Percentiles rank a stretch among this genome's conserved stretches.
Conservation (phyloP, 2,888 invertebrate genomes). For the Microplitis deprimator region DNA sequence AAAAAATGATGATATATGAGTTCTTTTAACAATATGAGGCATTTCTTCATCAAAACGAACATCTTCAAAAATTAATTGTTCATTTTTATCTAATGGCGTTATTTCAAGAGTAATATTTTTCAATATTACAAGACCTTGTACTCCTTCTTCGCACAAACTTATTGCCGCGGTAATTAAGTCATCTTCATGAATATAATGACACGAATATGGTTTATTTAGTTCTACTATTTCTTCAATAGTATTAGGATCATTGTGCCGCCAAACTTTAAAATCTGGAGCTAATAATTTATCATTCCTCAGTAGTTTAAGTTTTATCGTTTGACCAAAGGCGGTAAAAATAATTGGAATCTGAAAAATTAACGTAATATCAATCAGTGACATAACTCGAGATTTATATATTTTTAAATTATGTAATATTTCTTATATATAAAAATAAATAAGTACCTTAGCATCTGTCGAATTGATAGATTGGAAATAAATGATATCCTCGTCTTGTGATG, state of each 20-base stretch:
- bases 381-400: background rate
- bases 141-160: slow-evolving; percentile 77
- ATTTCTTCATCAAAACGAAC: slow-evolving; percentile 42
- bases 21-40: slow-evolving; percentile 77
- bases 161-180: slow-evolving; percentile 77
- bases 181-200: slow-evolving; percentile 79
- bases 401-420: background rate
- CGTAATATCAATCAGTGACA: background rate
- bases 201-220: slow-evolving; percentile 70
- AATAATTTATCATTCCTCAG: slow-evolving; percentile 77
- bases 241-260: slow-evolving; percentile 72
- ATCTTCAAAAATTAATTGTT: slow-evolving; percentile 19
- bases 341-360: slow-evolving; percentile 59
- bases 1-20: slow-evolving; percentile 65
- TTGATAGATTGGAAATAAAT: slow-evolving; percentile 40
- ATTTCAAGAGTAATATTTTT: slow-evolving; percentile 81
- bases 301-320: slow-evolving; percentile 75
- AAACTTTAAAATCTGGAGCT: slow-evolving; percentile 77
- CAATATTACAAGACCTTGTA: slow-evolving; percentile 80
- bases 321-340: slow-evolving; percentile 62
- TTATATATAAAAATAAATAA: background rate
- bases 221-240: slow-evolving; percentile 54
- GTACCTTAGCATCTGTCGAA: slow-evolving; percentile 42
- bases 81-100: slow-evolving; percentile 73
- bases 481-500: slow-evolving; percentile 42